These are phyloP conservation scores for Machaerirhynchus nigripectus DNA, from an alignment of 2,113 vertebrate genomes.

Conservation along the genomic window DNA sequence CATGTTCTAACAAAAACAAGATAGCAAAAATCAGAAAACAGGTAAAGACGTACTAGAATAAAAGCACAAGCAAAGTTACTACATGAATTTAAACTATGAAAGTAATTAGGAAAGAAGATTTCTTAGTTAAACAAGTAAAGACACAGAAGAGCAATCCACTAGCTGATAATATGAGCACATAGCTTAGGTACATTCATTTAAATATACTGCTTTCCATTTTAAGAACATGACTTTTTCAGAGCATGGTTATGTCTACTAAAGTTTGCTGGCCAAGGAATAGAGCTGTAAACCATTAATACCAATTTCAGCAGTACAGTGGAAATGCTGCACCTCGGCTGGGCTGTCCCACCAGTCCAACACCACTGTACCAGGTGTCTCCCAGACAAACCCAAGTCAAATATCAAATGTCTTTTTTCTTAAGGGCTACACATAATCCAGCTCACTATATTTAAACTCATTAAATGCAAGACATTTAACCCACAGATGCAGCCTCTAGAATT, in stretches of 20 bases:
- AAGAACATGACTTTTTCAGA: not conserved
- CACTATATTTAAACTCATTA: not conserved
- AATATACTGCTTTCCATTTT: not conserved
- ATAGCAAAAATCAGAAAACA: not conserved
- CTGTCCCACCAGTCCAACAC: not conserved
- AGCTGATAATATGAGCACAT: not conserved
- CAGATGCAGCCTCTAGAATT: not conserved
- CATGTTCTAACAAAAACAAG: not conserved
- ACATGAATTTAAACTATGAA: not conserved
- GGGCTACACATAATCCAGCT: not conserved
- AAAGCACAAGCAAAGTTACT: not conserved
- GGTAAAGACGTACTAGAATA: not conserved
- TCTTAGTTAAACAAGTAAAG: not conserved
- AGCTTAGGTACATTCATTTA: not conserved
- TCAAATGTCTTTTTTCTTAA: not conserved
- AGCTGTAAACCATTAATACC: not conserved
- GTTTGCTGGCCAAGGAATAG: not conserved
- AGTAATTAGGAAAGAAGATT: not conserved
- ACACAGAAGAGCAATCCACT: not conserved
- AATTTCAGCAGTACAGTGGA: not conserved
- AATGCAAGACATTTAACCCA: not conserved
- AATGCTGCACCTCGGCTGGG: not conserved
- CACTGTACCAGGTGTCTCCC: not conserved
- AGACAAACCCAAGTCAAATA: not conserved
- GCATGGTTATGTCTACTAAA: not conserved